Evolutionary conservation across 2,888 invertebrate species (phyloP), one percentile per base, ranked within the genome.

Genomic region (Tetanocera ferruginea): DNA sequence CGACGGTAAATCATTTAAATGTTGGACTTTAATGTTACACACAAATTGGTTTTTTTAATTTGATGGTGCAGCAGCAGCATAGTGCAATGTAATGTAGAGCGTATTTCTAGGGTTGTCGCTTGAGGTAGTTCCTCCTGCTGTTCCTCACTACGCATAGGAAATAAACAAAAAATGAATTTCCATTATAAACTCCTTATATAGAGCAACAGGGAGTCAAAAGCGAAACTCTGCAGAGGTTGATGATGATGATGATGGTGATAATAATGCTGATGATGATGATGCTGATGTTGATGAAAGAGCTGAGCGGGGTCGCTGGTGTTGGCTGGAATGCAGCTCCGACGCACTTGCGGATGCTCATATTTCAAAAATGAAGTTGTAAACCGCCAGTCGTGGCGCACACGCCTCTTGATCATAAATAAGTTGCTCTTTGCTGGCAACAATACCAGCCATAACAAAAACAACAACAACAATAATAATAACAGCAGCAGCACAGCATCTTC

Each of bases 341-440:
- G 55, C 28, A 62, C 25, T 62, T 43, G n/a, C 28, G 52, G 49
- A 64, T 51, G 64, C 75, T 66, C 76, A 76, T 76, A 76, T 66
- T 71, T 76, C 66, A 76, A 64, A 55, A 71, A 76, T 76, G 76
- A 76, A 76, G 76, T 76, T 76, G 76, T 76, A 64, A 73, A 62
- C 73, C 49, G 55, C 57, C 72, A 51, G 55, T 62, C 70, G 69
- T 69, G 37, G 57, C 57, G 69, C 64, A 51, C 74, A 76, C 55
- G 76, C 76, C 76, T 76, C 62, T 37, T 76, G 76, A 34, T 51
- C 70, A 70, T 76, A 62, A 76, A 76, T 70, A 70, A 76, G 69
- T 52, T 60, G 64, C 64, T 74, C 31, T 51, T 31, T n/a, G 70
- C 55, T 2, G n/a, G 34, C 69, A 69, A 49, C 49, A 49, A 70